Evolutionary conservation across 2,113 vertebrate species (phyloP), one percentile per base, ranked within the genome.

Genomic region (Proteles cristata): DNA sequence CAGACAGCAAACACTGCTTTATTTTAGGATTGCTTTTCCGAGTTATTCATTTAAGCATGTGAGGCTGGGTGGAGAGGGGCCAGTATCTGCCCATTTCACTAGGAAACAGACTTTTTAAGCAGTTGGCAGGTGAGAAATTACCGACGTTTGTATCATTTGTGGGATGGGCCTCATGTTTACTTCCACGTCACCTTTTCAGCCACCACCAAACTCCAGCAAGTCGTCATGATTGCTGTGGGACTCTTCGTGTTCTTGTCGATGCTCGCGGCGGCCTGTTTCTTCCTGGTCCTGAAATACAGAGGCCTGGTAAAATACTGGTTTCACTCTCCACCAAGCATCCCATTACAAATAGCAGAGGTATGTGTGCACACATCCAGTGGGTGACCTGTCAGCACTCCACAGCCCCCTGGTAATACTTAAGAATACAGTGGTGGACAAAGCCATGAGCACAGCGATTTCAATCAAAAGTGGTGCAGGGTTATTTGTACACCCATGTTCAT

Each of bases 341-440:
- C 99, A 0, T 2, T 55, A 0, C 98, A 99, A 33, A 97, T 98
- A 45, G 25, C 79, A 97, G 98, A 99, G 98, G 99, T 99, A 86
- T 0, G 96, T 96, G n/a, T 3, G 50, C 28, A 33, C 4, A 1
- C 10, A 2, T 0, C 11, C 5, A 7, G 3, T 5, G 11, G 4
- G 79, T 3, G 50, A 71, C 4, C 0, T 1, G 45, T 23, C 4
- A 3, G 19, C 8, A 16, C 35, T 25, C 58, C 65, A 11, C 2
- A 19, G 25, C 4, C 14, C 19, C 12, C 35, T 2, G 15, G 8
- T 7, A 15, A 21, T 3, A 10, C 48, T 26, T 1, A 7, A 6
- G 9, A 14, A 43, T 1, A 11, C 1, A 26, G 35, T 21, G 3
- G 48, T 5, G 39, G 87, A 48, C 55, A 76, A 7, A 69, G 33